Conservation (phyloP, 2,797 vertebrate species). For the Philypnodon macrostomus region DNA sequence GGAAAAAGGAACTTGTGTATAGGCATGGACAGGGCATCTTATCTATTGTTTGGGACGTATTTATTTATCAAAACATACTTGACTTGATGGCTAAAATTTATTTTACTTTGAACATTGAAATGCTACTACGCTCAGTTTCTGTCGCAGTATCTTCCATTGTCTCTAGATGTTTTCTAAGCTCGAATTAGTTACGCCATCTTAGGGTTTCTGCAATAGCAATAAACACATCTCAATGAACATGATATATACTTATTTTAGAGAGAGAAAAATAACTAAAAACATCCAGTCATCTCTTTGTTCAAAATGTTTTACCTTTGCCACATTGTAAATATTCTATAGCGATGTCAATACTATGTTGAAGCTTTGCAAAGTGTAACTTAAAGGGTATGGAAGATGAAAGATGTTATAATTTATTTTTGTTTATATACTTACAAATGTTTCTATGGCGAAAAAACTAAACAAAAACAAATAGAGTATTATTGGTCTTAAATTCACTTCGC, state of each 20-base stretch:
- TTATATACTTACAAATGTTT: conserved; percentile 48
- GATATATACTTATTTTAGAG: conserved; percentile 70
- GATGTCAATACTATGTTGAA: conserved; percentile 77
- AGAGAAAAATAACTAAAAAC: conserved; percentile 46
- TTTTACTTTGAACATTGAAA: conserved; percentile 55
- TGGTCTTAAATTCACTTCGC: conserved; percentile 60
- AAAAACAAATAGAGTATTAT: conserved; percentile 50
- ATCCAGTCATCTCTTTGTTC: conserved; percentile 56
- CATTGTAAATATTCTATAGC: conserved; percentile 80
- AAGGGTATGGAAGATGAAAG: conserved; percentile 44
- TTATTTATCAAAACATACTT: conserved; percentile 51
- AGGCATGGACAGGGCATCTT: conserved; percentile 76
- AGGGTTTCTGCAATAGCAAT: conserved; percentile 84
- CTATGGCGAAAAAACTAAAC: conserved; percentile 34
- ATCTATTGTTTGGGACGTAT: conserved; percentile 45
- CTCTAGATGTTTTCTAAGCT: conserved; percentile 55
- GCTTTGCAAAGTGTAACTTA: conserved; percentile 78
- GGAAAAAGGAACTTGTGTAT: conserved; percentile 67
- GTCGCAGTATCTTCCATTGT: conserved; percentile 62
- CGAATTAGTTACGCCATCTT: conserved; percentile 59
- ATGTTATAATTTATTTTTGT: conserved; percentile 42
- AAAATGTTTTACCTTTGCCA: conserved; percentile 60
- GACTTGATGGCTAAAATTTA: conserved; percentile 55
- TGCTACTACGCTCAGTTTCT: conserved; percentile 49
- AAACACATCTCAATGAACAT: conserved; percentile 80